Base-by-base conservation (phyloP, 1,140 invertebrate species). In the Drosophila subpulchrella region DNA sequence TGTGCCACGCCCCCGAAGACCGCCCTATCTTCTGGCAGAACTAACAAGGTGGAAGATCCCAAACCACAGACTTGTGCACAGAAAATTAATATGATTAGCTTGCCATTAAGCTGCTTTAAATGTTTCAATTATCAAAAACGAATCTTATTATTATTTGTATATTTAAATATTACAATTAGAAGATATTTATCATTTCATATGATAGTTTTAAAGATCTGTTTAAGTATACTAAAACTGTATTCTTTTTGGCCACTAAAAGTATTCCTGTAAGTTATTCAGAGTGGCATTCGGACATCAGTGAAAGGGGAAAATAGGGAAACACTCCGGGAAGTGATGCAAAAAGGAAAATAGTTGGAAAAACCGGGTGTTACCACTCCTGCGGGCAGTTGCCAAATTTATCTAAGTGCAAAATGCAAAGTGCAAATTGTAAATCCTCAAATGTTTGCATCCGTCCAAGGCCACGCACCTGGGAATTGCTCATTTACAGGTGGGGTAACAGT, bases 371-470 rank as follows among this genome's bases (percentile, higher is more conserved):
- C 17, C 60, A 50, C 42, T 20, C 55, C 55, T 44, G 13, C 55
- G 42, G 58, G 57, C 58, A 50, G 27, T 72, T 47, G 24, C 56
- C 71, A 68, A 78, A 84, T 74, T 81, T 81, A 53, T 82, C 56
- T 50, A 81, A 82, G 53, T 81, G 47, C 54, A 15, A 58, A 71
- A 57, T 71, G 50, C 24, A 57, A 70, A 75, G 77, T 78, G 66
- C 68, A 66, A 70, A 74, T 72, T 75, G 54, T 65, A 50, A 66
- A 71, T 72, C 36, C 68, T 48, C 66, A 72, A 72, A 72, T 72
- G 68, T 72, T 72, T 72, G 54, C 68, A 41, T 10, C 44, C 53
- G 51, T 72, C 65, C 68, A 72, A 72, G 66, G 68, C 53, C 68
- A 72, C 65, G 68, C 68, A 72, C 24, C 65, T 71, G 68, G 66